A percentile compares a stretch with the other conserved stretches of the same genome.
Conservation (phyloP, 37 sponge, comb jelly and placozoan species). For the Aphrocallistes beatrix region DNA sequence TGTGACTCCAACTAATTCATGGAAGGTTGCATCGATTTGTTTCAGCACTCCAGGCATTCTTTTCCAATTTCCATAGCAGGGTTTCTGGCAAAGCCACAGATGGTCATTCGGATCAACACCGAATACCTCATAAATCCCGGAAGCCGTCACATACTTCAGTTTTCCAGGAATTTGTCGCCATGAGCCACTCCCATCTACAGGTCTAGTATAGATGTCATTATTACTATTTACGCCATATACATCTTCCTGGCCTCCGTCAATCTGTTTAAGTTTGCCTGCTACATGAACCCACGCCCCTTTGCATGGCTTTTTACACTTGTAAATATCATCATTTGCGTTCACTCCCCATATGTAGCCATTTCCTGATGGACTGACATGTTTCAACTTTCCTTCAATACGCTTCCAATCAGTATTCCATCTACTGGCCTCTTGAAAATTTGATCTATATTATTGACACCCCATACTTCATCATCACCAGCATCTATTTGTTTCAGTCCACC, state of each 20-base stretch:
- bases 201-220: conserved; percentile 21
- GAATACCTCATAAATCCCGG: conserved; percentile 54
- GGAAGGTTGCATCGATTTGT: conserved; percentile 40
- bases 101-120: conserved; percentile 24
- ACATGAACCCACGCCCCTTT: too few relatives aligned
- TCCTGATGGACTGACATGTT: conserved; percentile 49
- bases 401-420: conserved; percentile 16
- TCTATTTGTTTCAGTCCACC: conserved; percentile 30
- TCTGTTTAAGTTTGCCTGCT: conserved; percentile 35
- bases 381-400: not conserved
- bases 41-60: conserved; percentile 25
- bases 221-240: conserved; percentile 32
- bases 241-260: conserved; percentile 35
- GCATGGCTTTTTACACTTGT: too few relatives aligned
- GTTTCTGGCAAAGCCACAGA: conserved; percentile 64
- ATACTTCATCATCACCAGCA: conserved; percentile 14
- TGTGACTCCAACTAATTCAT: too few relatives aligned
- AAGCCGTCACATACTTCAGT: conserved; percentile 46
- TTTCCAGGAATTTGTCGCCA: not conserved
- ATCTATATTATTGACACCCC: conserved; percentile 15
- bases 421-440: not conserved
- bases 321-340: too few relatives aligned
- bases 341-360: too few relatives aligned
- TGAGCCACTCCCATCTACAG: too few relatives aligned
- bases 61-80: conserved; percentile 38